Conservation (phyloP, 2,113 vertebrate species). For the Nothobranchius kuhntae region DNA sequence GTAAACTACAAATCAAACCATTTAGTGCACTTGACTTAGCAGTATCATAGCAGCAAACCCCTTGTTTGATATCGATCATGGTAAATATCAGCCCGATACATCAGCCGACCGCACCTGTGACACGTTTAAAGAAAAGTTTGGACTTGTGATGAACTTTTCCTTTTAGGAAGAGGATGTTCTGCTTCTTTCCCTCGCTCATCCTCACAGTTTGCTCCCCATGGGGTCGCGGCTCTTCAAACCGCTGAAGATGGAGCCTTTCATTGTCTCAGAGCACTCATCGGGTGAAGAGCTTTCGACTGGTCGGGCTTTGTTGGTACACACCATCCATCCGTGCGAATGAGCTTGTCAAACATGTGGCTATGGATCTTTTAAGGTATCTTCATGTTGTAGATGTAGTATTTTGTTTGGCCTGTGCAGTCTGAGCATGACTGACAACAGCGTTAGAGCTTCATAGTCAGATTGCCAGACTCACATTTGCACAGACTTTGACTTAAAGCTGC, state of each 20-base stretch:
- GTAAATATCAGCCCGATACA: too few species aligned
- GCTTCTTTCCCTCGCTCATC: neutral
- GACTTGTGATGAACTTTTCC: too few species aligned
- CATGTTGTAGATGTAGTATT: conserved; percentile 25
- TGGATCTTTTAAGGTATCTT: conserved; percentile 54
- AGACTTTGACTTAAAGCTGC: neutral
- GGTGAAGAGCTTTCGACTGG: conserved; percentile 31
- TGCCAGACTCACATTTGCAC: neutral
- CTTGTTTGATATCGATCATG: too few species aligned
- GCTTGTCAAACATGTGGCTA: conserved; percentile 31
- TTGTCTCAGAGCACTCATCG: conserved; percentile 29
- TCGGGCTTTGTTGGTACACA: conserved; percentile 39
- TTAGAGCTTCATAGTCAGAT: conserved; percentile 23
- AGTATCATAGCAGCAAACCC: too few species aligned
- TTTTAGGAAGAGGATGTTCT: neutral
- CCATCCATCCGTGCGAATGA: conserved; percentile 29
- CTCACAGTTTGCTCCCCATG: conserved; percentile 6
- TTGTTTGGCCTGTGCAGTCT: conserved; percentile 25
- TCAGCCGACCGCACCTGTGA: too few species aligned
- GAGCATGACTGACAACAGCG: conserved; percentile 48
- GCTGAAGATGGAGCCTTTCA: conserved; percentile 16
- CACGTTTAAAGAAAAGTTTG: too few species aligned
- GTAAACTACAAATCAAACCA: too few species aligned
- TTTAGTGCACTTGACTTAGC: too few species aligned
- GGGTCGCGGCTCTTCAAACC: conserved; percentile 13